These are phyloP conservation scores for Meandrina meandrites DNA, from an alignment of 92 coral and sea anemone genomes.

Conservation along the genomic window DNA sequence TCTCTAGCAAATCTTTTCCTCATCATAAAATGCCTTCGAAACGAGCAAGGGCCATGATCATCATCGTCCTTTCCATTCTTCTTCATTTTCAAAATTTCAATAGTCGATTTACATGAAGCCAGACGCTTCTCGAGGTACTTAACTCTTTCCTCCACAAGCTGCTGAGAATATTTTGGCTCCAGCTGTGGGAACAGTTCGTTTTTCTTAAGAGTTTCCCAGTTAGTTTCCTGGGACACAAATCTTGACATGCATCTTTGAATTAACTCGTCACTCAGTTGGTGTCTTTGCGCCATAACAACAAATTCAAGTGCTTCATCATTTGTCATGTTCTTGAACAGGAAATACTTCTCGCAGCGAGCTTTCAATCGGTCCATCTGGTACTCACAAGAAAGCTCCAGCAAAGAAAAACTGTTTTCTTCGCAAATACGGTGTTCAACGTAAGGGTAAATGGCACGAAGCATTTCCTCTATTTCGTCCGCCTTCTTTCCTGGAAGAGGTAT, in stretches of 20 bases:
- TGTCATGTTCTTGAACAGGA: conserved; percentile 30
- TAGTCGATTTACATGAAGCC: conserved; percentile 29
- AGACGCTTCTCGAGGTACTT: conserved; percentile 33
- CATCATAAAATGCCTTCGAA: conserved; percentile 38
- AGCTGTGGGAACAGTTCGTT: conserved; percentile 32
- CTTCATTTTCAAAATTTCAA: conserved; percentile 35
- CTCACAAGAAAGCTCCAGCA: conserved; percentile 41
- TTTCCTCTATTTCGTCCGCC: conserved; percentile 49
- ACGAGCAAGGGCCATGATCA: conserved; percentile 21
- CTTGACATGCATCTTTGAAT: conserved; percentile 43
- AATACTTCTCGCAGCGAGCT: conserved; percentile 42
- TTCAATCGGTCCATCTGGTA: conserved; percentile 45
- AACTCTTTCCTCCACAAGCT: conserved; percentile 38
- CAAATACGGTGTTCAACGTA: conserved; percentile 36
- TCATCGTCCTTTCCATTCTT: conserved; percentile 32
- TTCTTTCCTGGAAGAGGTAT: conserved; percentile 55
- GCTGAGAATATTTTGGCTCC: conserved; percentile 39
- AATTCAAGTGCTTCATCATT: conserved; percentile 45
- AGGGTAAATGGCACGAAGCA: conserved; percentile 48
- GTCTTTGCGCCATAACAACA: conserved; percentile 47
- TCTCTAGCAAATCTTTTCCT: conserved; percentile 41
- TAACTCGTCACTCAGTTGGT: conserved; percentile 32
- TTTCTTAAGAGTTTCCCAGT: conserved; percentile 38
- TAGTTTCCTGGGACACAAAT: conserved; percentile 35
- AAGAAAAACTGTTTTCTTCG: conserved; percentile 34